Percentiles rank a stretch among this genome's conserved stretches.
phyloP scores from a whole-genome alignment of 2,888 invertebrate genomes.

The Dasysyrphus albostriatus region DNA sequence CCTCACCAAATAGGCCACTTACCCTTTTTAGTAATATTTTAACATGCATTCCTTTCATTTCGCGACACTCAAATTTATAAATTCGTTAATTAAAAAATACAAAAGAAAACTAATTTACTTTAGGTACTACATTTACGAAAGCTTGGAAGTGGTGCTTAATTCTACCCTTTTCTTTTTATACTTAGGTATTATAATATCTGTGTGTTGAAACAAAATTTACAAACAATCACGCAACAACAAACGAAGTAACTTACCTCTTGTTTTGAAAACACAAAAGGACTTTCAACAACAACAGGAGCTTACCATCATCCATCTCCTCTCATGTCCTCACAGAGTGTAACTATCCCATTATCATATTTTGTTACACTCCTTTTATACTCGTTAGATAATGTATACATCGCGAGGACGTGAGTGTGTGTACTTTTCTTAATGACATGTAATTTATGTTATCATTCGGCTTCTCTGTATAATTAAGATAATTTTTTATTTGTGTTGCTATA shows the following conservation, averaged over 20 bases:
- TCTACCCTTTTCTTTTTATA: neutral
- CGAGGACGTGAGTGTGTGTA: constrained; percentile 30
- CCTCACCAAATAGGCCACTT: neutral
- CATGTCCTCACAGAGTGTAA: constrained; percentile 33
- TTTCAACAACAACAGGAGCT: constrained; percentile 32
- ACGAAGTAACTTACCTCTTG: constrained; percentile 31
- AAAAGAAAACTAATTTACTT: neutral
- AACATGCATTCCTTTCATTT: neutral
- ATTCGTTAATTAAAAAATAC: constrained; percentile 2
- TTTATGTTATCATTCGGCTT: constrained; percentile 71
- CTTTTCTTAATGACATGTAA: constrained; percentile 66
- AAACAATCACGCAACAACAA: constrained; percentile 32
- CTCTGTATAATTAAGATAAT: constrained; percentile 71
- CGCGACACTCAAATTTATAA: neutral
- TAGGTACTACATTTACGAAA: constrained; percentile 2
- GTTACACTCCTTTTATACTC: constrained; percentile 54
- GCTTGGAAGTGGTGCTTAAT: constrained; percentile 22
- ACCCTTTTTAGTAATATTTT: neutral
- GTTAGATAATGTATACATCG: constrained; percentile 17
- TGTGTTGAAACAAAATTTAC: neutral
- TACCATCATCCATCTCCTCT: constrained; percentile 29
- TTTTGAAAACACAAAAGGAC: constrained; percentile 40
- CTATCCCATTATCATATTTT: constrained; percentile 59
- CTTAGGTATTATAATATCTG: neutral
- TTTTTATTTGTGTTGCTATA: constrained; percentile 64